These are phyloP conservation scores for Leptopilina myrica DNA, from an alignment of 2,888 invertebrate genomes.

Conservation along the genomic window DNA sequence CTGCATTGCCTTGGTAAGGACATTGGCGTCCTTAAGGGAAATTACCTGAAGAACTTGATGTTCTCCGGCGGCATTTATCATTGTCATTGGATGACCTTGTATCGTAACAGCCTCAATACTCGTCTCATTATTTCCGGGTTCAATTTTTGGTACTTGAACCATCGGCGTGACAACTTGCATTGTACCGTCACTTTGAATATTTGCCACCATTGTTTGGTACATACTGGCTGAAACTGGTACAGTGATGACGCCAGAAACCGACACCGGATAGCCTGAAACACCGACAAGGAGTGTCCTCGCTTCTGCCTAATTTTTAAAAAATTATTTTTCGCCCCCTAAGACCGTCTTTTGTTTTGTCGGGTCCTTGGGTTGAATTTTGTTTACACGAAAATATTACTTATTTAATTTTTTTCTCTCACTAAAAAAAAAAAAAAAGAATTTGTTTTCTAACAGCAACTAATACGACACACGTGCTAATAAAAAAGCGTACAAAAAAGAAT, in stretches of 20 bases:
- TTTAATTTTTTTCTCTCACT: no score
- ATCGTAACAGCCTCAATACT: slow-evolving; percentile 86
- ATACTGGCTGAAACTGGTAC: slow-evolving; percentile 96
- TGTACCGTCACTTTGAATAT: slow-evolving; percentile 90
- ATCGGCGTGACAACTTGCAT: slow-evolving; percentile 88
- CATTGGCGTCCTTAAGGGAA: slow-evolving; percentile 90
- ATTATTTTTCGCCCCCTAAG: slow-evolving; percentile 27
- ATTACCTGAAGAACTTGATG: slow-evolving; percentile 90
- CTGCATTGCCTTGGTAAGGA: slow-evolving; percentile 89
- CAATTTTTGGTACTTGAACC: slow-evolving; percentile 89
- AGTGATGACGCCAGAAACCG: slow-evolving; percentile 95
- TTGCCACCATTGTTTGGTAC: slow-evolving; percentile 97
- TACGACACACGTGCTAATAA: slow-evolving; percentile 14
- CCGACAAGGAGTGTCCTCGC: slow-evolving; percentile 63
- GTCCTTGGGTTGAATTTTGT: no score
- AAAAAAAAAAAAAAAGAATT: not conserved
- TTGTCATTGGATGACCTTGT: slow-evolving; percentile 89
- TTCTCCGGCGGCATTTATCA: slow-evolving; percentile 82
- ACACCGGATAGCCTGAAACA: slow-evolving; percentile 85
- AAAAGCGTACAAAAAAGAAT: not conserved
- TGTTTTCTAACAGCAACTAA: not conserved
- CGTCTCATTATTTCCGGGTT: slow-evolving; percentile 85
- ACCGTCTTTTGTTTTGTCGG: not conserved
- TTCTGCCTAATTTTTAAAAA: slow-evolving; percentile 29
- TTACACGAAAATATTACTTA: no score